Percentiles rank a stretch among this genome's conserved stretches.
phyloP scores from a whole-genome alignment of 2,888 invertebrate genomes.

The Amaurobius ferox region DNA sequence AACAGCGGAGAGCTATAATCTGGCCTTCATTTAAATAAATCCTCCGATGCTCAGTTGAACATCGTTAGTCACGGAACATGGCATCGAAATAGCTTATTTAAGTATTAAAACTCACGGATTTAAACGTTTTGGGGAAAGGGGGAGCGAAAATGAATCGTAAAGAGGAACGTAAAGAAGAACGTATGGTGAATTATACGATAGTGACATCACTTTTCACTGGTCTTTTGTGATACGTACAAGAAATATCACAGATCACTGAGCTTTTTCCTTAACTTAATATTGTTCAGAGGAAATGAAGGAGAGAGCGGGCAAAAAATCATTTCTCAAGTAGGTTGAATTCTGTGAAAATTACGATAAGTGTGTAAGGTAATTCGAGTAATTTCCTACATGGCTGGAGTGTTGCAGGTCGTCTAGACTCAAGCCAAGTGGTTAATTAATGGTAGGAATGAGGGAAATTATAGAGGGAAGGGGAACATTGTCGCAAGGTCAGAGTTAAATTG shows the following conservation, averaged over 20 bases:
- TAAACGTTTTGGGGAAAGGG: background rate
- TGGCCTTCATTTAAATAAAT: slow-evolving; percentile 46
- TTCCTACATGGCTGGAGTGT: too few species aligned
- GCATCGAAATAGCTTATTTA: slow-evolving; percentile 32
- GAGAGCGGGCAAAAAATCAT: too few species aligned
- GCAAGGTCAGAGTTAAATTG: too few species aligned
- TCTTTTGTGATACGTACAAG: background rate
- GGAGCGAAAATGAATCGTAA: background rate
- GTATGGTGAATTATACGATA: background rate
- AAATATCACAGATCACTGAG: background rate
- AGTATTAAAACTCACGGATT: slow-evolving; percentile 1
- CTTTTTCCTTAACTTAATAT: background rate
- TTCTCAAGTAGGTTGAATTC: too few species aligned
- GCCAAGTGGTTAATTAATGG: too few species aligned
- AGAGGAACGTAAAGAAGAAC: background rate
- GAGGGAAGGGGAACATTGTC: too few species aligned
- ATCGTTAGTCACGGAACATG: slow-evolving; percentile 36
- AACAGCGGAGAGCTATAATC: background rate
- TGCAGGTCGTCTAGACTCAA: too few species aligned
- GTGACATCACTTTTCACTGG: background rate
- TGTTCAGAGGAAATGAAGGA: background rate
- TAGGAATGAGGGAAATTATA: too few species aligned
- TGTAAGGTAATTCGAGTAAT: too few species aligned
- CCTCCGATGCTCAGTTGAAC: slow-evolving; percentile 10
- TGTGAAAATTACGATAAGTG: too few species aligned